phyloP scores from a whole-genome alignment of 2,888 invertebrate genomes.

The Smittia sp. region DNA sequence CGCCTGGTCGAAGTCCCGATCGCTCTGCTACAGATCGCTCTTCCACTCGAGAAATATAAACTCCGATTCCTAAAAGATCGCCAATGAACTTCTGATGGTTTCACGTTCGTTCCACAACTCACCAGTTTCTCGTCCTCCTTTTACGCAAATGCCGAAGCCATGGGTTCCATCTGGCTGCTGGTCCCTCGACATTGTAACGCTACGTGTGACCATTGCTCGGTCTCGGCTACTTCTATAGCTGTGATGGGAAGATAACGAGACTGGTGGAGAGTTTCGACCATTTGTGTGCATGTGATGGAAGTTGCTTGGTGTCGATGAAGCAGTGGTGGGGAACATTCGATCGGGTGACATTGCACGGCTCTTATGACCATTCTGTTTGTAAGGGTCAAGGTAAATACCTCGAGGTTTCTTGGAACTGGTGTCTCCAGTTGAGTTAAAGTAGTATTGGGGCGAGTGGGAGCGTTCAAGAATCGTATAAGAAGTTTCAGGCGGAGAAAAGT shows the following conservation, averaged over 20 bases:
- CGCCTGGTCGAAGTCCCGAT: constrained; percentile 84
- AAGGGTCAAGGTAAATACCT: constrained; percentile 31
- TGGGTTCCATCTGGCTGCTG: constrained; percentile 74
- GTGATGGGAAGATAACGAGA: constrained; percentile 66
- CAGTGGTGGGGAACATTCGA: constrained; percentile 62
- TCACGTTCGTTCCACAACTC: too few species aligned
- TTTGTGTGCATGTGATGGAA: constrained; percentile 51
- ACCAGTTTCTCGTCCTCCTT: constrained; percentile 89
- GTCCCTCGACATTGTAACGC: constrained; percentile 82
- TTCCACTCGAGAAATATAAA: constrained; percentile 88
- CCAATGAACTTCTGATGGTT: background rate
- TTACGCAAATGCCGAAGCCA: constrained; percentile 88
- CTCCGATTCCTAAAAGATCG: constrained; percentile 67
- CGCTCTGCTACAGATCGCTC: constrained; percentile 87
- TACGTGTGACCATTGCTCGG: constrained; percentile 67
- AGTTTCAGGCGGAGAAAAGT: constrained; percentile 66
- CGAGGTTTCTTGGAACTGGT: background rate
- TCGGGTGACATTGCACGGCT: constrained; percentile 82
- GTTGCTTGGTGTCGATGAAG: constrained; percentile 56
- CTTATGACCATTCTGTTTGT: constrained; percentile 61
- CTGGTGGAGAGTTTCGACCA: constrained; percentile 62
- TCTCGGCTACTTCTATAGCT: constrained; percentile 53
- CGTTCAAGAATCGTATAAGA: constrained; percentile 86
- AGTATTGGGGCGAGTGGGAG: constrained; percentile 65
- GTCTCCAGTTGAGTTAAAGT: constrained; percentile 54